Base-by-base conservation (phyloP, 2,113 vertebrate genomes). In the Ochotona princeps region DNA sequence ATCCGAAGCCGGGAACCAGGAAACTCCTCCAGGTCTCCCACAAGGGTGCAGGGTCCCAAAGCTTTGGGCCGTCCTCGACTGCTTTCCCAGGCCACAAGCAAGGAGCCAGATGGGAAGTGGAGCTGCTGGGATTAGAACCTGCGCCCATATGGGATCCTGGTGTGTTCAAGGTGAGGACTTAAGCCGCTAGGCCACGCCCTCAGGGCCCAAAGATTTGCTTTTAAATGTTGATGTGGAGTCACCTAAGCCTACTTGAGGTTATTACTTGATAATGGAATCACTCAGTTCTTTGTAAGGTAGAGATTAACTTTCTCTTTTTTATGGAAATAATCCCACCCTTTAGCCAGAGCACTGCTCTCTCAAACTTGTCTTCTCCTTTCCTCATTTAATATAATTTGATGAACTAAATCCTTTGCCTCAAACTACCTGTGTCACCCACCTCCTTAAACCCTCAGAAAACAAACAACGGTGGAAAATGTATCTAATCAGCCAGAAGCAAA, bases 151-250 rank as follows among this genome's bases (percentile, higher is more conserved):
- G n/a, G n/a, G n/a, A n/a, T n/a, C n/a, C n/a, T n/a, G n/a, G n/a
- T n/a, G n/a, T n/a, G n/a, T n/a, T n/a, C n/a, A n/a, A n/a, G n/a
- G n/a, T n/a, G n/a, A n/a, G n/a, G n/a, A n/a, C n/a, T n/a, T n/a
- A n/a, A n/a, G n/a, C n/a, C n/a, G n/a, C n/a, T n/a, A n/a, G n/a
- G n/a, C n/a, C n/a, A n/a, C n/a, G n/a, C n/a, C n/a, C n/a, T n/a
- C n/a, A n/a, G n/a, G n/a, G n/a, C n/a, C n/a, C n/a, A n/a, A n/a
- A 89, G 60, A 67, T 23, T 87, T 94, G 44, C 5, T 95, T 97
- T 97, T 96, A 97, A 97, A 97, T 97, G 96, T 86, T 84, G 85
- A 97, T 95, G 80, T 9, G 57, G 93, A 94, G 75, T 96, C 96
- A 96, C 79, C 73, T 70, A 92, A 96, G 96, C 95, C 97, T 96